These are phyloP conservation scores for Hycleus cichorii DNA, from an alignment of 1,140 invertebrate species.

Conservation along the genomic window DNA sequence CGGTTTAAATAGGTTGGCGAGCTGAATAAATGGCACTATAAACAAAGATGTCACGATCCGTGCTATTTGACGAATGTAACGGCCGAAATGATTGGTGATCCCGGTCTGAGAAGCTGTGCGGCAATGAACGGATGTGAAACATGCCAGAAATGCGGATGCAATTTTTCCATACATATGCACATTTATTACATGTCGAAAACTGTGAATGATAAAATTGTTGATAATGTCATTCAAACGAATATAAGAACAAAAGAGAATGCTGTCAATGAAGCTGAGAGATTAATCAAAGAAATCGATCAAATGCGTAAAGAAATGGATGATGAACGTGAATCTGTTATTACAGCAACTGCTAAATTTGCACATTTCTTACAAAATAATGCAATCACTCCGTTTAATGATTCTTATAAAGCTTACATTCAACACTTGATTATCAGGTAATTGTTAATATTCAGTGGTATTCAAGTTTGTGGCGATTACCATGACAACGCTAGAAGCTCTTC, in stretches of 20 bases:
- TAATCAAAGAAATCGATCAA: slow-evolving; percentile 11
- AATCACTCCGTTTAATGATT: slow-evolving; percentile 23
- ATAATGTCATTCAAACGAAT: slow-evolving; percentile 12
- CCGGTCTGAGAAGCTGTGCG: slow-evolving; percentile 20
- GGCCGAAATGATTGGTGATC: slow-evolving; percentile 23
- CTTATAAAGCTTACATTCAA: slow-evolving; percentile 19
- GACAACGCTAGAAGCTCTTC: too few relatives aligned
- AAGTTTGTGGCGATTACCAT: too few relatives aligned
- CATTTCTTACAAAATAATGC: slow-evolving; percentile 20
- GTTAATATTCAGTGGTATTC: too few relatives aligned
- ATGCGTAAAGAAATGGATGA: slow-evolving; percentile 5
- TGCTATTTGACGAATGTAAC: slow-evolving; percentile 26
- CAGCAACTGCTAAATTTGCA: slow-evolving; percentile 19
- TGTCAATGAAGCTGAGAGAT: slow-evolving; percentile 4
- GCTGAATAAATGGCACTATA: slow-evolving; percentile 31
- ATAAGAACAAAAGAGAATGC: slow-evolving; percentile 14
- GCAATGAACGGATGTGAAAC: slow-evolving; percentile 20
- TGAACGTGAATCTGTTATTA: slow-evolving; percentile 14
- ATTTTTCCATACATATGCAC: slow-evolving; percentile 24
- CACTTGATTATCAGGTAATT: slow-evolving; percentile 19
- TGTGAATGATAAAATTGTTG: slow-evolving; percentile 8
- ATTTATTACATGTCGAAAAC: slow-evolving; percentile 23
- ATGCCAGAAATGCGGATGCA: slow-evolving; percentile 22
- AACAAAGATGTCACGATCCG: slow-evolving; percentile 31
- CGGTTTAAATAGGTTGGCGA: slow-evolving; percentile 22